Evolutionary conservation across 2,113 vertebrate genomes (phyloP), one percentile per base, ranked within the genome.

Genomic region (Pristiophorus japonicus): DNA sequence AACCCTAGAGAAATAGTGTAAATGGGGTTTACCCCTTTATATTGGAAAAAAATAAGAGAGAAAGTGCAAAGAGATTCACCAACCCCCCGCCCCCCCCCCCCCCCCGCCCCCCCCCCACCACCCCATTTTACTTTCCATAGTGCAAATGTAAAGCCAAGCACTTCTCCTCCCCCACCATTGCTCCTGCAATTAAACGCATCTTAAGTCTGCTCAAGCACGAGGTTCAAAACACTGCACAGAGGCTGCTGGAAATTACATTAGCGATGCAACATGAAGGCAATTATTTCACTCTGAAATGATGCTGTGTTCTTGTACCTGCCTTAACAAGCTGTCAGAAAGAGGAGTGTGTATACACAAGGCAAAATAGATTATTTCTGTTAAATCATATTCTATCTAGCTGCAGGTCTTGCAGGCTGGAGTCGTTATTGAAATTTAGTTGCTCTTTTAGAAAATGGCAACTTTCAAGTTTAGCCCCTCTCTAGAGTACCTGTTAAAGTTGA

Each of bases 261-360:
- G 45, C 30, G 63, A 11, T 67, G 66, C 66, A 12, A 94, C 24
- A 73, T 34, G 24, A 94, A 94, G 42, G 65, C 42, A 94, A 70
- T 94, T 94, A 73, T 34, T 70, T 94, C 45, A 34, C 24, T 73
- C 63, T 70, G 66, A 51, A 47, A 70, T 51, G 22, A 94, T 94
- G 65, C 42, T 67, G 27, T 66, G 45, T 14, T 34, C 42, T 27
- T 51, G 4, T 51, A 70, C 12, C 42, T 70, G 65, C 24, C 93
- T 94, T 67, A 67, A 70, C 42, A 94, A 94, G 65, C 93, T 94
- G 45, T 70, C 65, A 51, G 93, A 94, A 42, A 62, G 91, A 66
- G 18, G n/a, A 66, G n/a, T 93, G 91, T 65, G 62, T 92, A 34
- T 65, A 93, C 20, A 42, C n/a, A 93, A 85, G 16, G 24, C 2